Conservation (phyloP, 1,140 invertebrate genomes). For the fruit fly (Drosophila melanogaster) region Release_6_plus_ISO1_MT NC_004354.4:17883501-17884000, state of each 20-base stretch:
- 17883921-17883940: not conserved
- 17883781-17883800: not conserved
- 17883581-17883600: too few relatives aligned
- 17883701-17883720: not conserved
- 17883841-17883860: not conserved
- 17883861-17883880: slow-evolving; percentile 1
- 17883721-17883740: not conserved
- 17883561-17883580: too few relatives aligned
- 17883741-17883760: slow-evolving; percentile 1
- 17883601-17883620: too few relatives aligned
- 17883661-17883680: too few relatives aligned
- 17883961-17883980: not conserved
- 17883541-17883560: too few relatives aligned
- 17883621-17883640: too few relatives aligned
- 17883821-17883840: not conserved
- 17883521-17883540: not conserved
- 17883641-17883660: too few relatives aligned
- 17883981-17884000: too few relatives aligned
- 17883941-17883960: not conserved
- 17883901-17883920: not conserved
- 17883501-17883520: slow-evolving; percentile 4
- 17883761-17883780: not conserved
- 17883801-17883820: slow-evolving; percentile 1
- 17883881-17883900: not conserved
- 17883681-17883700: too few relatives aligned